Percentiles rank a stretch among this genome's conserved stretches.
These are phyloP conservation scores for Zaprionus lachaisei DNA, from an alignment of 1,140 invertebrate genomes.

Conservation along the genomic window DNA sequence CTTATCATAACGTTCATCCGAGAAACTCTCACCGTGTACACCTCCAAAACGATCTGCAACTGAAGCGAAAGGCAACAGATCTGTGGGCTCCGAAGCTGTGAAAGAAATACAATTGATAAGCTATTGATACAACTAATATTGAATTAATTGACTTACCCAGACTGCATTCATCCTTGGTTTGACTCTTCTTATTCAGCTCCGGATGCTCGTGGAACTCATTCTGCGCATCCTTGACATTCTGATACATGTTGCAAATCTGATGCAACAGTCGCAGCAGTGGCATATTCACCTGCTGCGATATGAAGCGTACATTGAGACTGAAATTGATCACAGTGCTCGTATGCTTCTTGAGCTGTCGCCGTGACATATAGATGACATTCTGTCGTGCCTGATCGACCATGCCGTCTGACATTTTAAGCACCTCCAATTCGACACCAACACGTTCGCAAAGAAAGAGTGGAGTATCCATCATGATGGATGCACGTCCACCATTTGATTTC, in stretches of 20 bases:
- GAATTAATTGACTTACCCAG: constrained; percentile 68
- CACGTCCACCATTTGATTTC: constrained; percentile 84
- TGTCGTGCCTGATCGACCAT: constrained; percentile 93
- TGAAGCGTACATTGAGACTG: constrained; percentile 93
- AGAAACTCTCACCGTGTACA: constrained; percentile 67
- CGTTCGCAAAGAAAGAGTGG: constrained; percentile 97
- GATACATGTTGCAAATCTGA: constrained; percentile 99
- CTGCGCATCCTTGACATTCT: constrained; percentile 97
- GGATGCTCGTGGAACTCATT: constrained; percentile 93
- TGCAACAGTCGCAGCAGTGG: constrained; percentile 95
- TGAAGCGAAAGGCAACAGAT: constrained; percentile 84
- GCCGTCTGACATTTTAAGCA: constrained; percentile 95
- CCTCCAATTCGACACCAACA: constrained; percentile 94
- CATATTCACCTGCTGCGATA: constrained; percentile 97
- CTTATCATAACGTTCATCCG: constrained; percentile 84
- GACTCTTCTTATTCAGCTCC: constrained; percentile 84
- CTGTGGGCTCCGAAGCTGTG: constrained; percentile 88
- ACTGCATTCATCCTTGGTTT: constrained; percentile 83
- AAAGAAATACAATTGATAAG: not conserved
- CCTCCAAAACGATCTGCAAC: constrained; percentile 79
- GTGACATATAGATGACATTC: constrained; percentile 93
- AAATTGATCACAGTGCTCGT: constrained; percentile 95
- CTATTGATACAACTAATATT: not conserved
- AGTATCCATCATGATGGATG: constrained; percentile 90
- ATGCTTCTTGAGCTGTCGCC: constrained; percentile 94